A percentile compares a stretch with the other conserved stretches of the same genome.
Evolutionary conservation across 2,797 vertebrate species (phyloP).

Genomic region (Sebastes oblongus): DNA sequence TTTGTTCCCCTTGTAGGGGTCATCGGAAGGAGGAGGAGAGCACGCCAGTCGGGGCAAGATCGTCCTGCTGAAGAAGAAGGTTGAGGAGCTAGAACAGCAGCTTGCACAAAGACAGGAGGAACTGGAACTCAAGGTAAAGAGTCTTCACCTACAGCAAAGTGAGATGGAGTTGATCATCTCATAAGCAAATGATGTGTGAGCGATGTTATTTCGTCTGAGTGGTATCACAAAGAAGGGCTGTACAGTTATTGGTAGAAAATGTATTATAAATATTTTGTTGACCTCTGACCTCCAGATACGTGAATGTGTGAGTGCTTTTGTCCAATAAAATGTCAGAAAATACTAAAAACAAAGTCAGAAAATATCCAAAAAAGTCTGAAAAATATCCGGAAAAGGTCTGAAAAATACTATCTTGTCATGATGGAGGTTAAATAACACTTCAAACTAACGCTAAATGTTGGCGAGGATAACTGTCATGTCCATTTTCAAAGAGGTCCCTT

Average conservation of each 20-base stretch:
- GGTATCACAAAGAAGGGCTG: not conserved
- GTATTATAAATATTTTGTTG: not conserved
- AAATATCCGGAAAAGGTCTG: no score
- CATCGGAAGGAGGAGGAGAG: constrained; percentile 82
- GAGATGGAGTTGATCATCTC: not conserved
- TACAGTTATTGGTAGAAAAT: not conserved
- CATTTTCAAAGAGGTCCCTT: no score
- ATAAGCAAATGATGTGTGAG: not conserved
- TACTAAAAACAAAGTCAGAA: no score
- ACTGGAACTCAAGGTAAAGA: constrained; percentile 82
- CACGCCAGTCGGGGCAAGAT: constrained; percentile 89
- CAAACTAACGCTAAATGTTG: no score
- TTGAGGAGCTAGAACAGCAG: constrained; percentile 89
- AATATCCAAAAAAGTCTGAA: no score
- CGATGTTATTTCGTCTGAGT: not conserved
- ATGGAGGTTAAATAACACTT: no score
- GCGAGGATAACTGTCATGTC: no score
- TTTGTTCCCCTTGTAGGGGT: constrained; percentile 58
- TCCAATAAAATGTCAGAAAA: no score
- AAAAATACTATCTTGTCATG: no score
- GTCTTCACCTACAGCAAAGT: not conserved
- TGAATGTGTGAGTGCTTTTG: no score
- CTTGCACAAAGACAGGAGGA: constrained; percentile 82
- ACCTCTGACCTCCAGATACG: no score
- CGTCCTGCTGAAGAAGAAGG: constrained; percentile 87